A percentile compares a stretch with the other conserved stretches of the same genome.
phyloP scores from a whole-genome alignment of 2,113 vertebrate species.

The Ctenodactylus gundi region DNA sequence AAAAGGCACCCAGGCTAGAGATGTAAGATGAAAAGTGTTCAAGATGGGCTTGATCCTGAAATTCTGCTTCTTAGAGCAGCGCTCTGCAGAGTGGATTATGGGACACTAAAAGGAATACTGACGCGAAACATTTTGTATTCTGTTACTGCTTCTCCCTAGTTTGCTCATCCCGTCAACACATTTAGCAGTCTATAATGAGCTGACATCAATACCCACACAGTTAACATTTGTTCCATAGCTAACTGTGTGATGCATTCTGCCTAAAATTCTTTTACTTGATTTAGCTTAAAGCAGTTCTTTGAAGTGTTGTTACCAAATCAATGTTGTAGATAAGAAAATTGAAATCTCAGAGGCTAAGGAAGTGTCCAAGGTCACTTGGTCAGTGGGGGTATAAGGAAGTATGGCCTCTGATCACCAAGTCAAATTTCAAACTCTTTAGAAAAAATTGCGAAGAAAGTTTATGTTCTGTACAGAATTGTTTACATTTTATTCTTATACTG shows the following conservation, averaged over 20 bases:
- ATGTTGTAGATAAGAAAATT: background rate
- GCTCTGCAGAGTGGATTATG: background rate
- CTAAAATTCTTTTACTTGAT: background rate
- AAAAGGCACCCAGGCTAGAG: background rate
- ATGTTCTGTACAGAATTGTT: background rate
- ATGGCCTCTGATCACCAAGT: background rate
- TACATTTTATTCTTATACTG: background rate
- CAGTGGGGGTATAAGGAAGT: background rate
- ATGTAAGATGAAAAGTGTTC: background rate
- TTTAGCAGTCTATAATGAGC: background rate
- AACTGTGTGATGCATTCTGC: background rate
- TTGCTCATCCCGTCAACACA: background rate
- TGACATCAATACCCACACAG: background rate
- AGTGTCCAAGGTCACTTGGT: background rate
- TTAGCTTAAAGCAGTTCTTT: background rate
- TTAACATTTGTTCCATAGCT: background rate
- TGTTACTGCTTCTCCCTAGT: background rate
- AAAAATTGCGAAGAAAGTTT: background rate
- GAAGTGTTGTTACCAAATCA: background rate
- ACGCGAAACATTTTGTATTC: background rate
- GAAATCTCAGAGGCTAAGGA: background rate
- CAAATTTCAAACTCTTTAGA: background rate
- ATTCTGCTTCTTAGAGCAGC: background rate
- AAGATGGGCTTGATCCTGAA: background rate
- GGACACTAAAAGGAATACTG: background rate